Conservation (phyloP, 2,888 invertebrate species). For the Limulus polyphemus region DNA sequence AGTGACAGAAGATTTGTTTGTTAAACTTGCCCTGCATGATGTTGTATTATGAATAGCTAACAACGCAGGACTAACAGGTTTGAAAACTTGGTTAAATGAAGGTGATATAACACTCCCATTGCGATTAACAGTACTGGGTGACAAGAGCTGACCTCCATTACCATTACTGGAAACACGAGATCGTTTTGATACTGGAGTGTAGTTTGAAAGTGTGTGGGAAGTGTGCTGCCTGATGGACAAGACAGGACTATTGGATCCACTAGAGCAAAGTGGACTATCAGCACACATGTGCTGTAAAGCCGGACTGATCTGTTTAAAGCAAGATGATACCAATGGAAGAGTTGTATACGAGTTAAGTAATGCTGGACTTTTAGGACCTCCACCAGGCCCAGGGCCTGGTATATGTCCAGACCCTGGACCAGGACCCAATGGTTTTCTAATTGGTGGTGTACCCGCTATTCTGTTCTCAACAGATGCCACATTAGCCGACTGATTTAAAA, state of each 20-base stretch:
- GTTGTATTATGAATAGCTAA: conserved; percentile 4
- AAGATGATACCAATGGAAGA: conserved; percentile 9
- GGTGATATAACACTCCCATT: not conserved
- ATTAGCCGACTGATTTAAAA: conserved; percentile 34
- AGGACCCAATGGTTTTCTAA: conserved; percentile 15
- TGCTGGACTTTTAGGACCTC: conserved; percentile 7
- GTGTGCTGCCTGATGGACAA: conserved; percentile 17
- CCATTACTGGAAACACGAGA: not conserved
- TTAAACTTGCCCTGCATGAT: conserved; percentile 9
- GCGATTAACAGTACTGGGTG: not conserved
- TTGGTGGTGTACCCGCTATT: conserved; percentile 19
- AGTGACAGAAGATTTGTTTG: conserved; percentile 2
- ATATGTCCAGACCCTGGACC: conserved; percentile 27
- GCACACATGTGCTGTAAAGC: conserved; percentile 24
- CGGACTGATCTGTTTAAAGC: conserved; percentile 30
- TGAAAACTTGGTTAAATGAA: conserved; percentile 8
- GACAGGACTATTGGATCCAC: conserved; percentile 26
- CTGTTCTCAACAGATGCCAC: conserved; percentile 31
- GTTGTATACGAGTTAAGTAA: not conserved
- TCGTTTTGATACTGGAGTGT: conserved; percentile 13
- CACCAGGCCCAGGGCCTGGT: conserved; percentile 18
- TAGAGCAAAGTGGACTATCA: conserved; percentile 26
- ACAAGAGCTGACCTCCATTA: not conserved
- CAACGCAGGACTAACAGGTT: conserved; percentile 24
- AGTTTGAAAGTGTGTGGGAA: conserved; percentile 17